Evolutionary conservation across 2,888 invertebrate species (phyloP).

Genomic region (Andrena trimmerana): DNA sequence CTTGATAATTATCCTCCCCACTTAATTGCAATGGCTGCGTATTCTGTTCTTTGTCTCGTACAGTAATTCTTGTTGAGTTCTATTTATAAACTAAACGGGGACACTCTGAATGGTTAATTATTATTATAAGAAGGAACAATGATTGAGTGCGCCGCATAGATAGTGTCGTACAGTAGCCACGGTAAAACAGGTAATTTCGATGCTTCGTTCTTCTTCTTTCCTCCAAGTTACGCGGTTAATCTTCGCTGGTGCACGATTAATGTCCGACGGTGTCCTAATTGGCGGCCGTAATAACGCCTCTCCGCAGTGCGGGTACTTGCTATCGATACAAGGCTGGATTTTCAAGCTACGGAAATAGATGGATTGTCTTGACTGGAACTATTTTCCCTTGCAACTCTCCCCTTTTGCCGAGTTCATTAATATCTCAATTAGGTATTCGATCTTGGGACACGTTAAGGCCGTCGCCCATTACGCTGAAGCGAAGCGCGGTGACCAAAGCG

Average conservation of each 20-base stretch:
- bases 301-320: slow-evolving; percentile 22
- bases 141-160: slow-evolving; percentile 1
- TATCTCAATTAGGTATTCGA: slow-evolving; percentile 3
- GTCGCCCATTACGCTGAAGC: no score
- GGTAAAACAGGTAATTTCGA: slow-evolving; percentile 1
- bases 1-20: background rate
- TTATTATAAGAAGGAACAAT: slow-evolving; percentile 1
- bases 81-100: background rate
- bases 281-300: slow-evolving; percentile 42
- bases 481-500: no score
- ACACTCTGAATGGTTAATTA: background rate
- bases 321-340: background rate
- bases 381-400: background rate
- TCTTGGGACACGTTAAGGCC: background rate
- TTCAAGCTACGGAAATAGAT: slow-evolving; percentile 8
- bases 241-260: slow-evolving; percentile 36
- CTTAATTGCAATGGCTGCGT: background rate
- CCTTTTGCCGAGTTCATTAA: background rate
- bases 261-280: slow-evolving; percentile 43
- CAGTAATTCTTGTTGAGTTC: background rate
- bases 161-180: background rate
- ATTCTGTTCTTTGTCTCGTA: background rate
- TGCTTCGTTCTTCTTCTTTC: background rate
- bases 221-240: slow-evolving; percentile 14
- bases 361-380: background rate